These are phyloP conservation scores for Epinephelus lanceolatus DNA, from an alignment of 2,113 vertebrate species.

Conservation along the genomic window DNA sequence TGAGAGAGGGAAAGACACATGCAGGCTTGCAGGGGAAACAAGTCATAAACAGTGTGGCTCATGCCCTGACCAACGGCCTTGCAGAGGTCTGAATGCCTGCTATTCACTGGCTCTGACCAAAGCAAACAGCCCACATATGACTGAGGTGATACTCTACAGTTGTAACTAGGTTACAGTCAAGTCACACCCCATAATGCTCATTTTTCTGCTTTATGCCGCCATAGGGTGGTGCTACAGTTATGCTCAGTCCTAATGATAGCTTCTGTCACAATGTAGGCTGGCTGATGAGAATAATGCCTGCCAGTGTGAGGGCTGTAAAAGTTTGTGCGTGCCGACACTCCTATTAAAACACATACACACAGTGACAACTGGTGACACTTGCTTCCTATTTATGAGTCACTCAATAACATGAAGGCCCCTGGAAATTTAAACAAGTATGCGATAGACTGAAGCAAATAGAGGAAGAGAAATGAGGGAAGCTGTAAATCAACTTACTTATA, in stretches of 20 bases:
- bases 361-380: slow-evolving; percentile 14
- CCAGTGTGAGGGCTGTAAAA: slow-evolving; percentile 39
- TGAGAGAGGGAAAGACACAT: neutral
- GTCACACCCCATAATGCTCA: slow-evolving; percentile 67
- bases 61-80: slow-evolving; percentile 41
- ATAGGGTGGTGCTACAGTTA: slow-evolving; percentile 63
- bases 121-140: slow-evolving; percentile 57
- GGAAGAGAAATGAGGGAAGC: slow-evolving; percentile 25
- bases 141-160: slow-evolving; percentile 33
- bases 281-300: neutral
- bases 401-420: neutral
- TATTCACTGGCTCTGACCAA: slow-evolving; percentile 66
- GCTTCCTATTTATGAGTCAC: slow-evolving; percentile 51
- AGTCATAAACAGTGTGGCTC: slow-evolving; percentile 21
- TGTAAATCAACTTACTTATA: slow-evolving; percentile 61
- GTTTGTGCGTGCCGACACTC: slow-evolving; percentile 54
- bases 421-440: neutral
- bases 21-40: slow-evolving; percentile 38
- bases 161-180: slow-evolving; percentile 65
- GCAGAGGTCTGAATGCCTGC: slow-evolving; percentile 62
- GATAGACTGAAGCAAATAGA: neutral
- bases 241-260: neutral
- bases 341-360: neutral
- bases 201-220: slow-evolving; percentile 60
- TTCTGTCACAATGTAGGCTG: slow-evolving; percentile 5